Conservation (phyloP, 2,797 vertebrate genomes). For the Danio albolineatus region DNA sequence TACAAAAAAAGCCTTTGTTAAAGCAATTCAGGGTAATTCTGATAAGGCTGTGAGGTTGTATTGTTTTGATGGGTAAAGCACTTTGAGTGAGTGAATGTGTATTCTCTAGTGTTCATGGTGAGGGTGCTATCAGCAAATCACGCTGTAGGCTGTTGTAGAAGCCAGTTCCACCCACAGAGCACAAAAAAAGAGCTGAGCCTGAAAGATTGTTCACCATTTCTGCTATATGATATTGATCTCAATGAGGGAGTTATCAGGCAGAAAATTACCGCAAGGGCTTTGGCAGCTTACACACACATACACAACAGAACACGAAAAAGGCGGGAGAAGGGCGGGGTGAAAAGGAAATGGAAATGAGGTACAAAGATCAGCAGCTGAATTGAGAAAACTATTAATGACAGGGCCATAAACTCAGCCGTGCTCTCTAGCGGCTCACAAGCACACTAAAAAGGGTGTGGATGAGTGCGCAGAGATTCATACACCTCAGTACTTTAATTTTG, state of each 20-base stretch:
- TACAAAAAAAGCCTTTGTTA: conserved; percentile 7
- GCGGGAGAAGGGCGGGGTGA: background rate
- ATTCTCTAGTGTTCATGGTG: conserved; percentile 31
- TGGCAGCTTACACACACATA: conserved; percentile 33
- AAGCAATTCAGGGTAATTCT: conserved; percentile 17
- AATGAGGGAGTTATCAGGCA: conserved; percentile 62
- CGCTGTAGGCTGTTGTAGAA: conserved; percentile 39
- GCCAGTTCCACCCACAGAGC: conserved; percentile 39
- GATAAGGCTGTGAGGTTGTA: conserved; percentile 38
- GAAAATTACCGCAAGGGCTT: conserved; percentile 59
- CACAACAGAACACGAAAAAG: conserved; percentile 11
- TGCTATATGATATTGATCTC: conserved; percentile 63
- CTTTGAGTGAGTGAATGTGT: conserved; percentile 26
- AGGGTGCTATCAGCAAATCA: conserved; percentile 48
- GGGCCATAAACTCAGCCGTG: background rate
- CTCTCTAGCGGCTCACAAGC: conserved; percentile 34
- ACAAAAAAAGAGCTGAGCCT: conserved; percentile 49
- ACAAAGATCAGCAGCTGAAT: background rate
- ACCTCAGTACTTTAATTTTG: background rate
- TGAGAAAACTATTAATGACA: conserved; percentile 9
- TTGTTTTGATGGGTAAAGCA: conserved; percentile 26
- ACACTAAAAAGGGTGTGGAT: conserved; percentile 38
- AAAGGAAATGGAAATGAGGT: conserved; percentile 15
- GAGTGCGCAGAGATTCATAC: conserved; percentile 6
- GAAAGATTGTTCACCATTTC: conserved; percentile 63